Percentiles rank a stretch among this genome's conserved stretches.
Evolutionary conservation across 2,797 vertebrate genomes (phyloP).

Genomic region (Rallus crepitans): DNA sequence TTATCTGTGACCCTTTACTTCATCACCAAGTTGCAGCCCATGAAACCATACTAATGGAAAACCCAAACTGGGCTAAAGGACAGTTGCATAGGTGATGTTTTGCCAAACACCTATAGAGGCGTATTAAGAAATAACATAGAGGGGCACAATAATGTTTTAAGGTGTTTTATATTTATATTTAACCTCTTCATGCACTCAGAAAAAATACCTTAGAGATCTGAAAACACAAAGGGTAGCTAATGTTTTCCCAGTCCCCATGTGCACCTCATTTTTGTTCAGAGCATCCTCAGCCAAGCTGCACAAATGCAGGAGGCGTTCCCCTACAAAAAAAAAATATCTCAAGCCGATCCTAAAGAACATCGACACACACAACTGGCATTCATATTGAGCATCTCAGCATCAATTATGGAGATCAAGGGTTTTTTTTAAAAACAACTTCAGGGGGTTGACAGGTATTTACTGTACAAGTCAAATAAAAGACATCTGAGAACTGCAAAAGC

Average conservation of each 20-base stretch:
- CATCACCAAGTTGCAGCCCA: neutral
- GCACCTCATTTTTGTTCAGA: neutral
- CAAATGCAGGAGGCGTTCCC: neutral
- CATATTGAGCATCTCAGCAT: slow-evolving; percentile 25
- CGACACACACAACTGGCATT: slow-evolving; percentile 17
- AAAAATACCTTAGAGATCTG: neutral
- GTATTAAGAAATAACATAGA: neutral
- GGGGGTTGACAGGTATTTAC: slow-evolving; percentile 55
- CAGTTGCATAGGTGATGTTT: neutral
- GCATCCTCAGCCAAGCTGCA: neutral
- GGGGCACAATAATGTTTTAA: neutral
- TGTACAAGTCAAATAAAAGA: slow-evolving; percentile 55
- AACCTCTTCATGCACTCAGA: neutral
- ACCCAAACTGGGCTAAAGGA: neutral
- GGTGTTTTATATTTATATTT: neutral
- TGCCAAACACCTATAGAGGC: neutral
- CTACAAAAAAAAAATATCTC: neutral
- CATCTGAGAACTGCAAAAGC: neutral
- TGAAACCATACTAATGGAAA: neutral
- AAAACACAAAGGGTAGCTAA: neutral
- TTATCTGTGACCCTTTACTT: neutral
- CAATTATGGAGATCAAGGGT: slow-evolving; percentile 50
- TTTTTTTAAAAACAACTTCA: slow-evolving; percentile 2
- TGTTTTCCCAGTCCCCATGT: neutral
- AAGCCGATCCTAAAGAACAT: neutral